Evolutionary conservation across 2,797 vertebrate genomes (phyloP).

Genomic region (Sebastes reedi): DNA sequence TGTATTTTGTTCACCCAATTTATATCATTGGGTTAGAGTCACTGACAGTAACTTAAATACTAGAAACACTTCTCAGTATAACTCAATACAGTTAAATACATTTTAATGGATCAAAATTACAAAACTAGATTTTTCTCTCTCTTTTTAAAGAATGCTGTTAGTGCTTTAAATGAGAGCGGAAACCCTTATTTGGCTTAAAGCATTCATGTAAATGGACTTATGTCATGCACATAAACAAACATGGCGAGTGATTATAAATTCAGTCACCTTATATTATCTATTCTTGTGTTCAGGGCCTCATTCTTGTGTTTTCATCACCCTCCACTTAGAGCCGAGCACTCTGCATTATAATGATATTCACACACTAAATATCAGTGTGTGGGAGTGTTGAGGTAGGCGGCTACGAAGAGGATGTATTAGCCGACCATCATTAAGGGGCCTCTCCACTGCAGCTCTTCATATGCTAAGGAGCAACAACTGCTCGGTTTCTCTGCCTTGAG

Average conservation of each 20-base stretch:
- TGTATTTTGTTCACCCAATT: neutral
- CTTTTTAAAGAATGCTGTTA: neutral
- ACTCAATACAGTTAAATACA: neutral
- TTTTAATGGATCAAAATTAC: neutral
- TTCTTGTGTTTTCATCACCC: neutral
- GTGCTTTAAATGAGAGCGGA: neutral
- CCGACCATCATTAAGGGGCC: slow-evolving; percentile 36
- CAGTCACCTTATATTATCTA: slow-evolving; percentile 1
- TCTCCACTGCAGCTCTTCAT: slow-evolving; percentile 53
- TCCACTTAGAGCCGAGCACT: slow-evolving; percentile 6
- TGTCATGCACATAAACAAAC: slow-evolving; percentile 24
- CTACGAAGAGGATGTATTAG: slow-evolving; percentile 32
- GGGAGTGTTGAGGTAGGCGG: slow-evolving; percentile 26
- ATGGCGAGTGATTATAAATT: slow-evolving; percentile 27
- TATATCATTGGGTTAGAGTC: neutral
- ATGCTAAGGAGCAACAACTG: slow-evolving; percentile 44
- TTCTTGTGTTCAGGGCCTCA: slow-evolving; percentile 22
- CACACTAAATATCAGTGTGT: slow-evolving; percentile 34
- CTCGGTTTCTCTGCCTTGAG: slow-evolving; percentile 1
- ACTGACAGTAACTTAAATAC: neutral
- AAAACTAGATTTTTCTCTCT: neutral
- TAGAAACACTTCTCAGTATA: neutral
- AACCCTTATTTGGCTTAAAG: slow-evolving; percentile 5
- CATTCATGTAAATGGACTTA: neutral
- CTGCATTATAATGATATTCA: slow-evolving; percentile 47